Evolutionary conservation across 2,888 invertebrate genomes (phyloP), one percentile per base, ranked within the genome.

Genomic region (Azorinus chamasolen): DNA sequence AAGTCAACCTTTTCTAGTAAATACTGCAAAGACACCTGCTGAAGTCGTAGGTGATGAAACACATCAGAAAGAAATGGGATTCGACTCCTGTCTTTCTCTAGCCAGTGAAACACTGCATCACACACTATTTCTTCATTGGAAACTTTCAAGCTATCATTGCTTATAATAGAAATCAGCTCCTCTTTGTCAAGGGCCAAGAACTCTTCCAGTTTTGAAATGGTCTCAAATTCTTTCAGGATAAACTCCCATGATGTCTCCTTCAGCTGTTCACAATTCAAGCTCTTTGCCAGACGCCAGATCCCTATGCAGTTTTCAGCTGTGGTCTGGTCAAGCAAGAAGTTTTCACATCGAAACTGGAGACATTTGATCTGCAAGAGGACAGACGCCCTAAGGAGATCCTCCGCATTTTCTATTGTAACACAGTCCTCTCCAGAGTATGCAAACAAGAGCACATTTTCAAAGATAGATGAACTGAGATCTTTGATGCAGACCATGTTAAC

Each of bases 81-180:
- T 24, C 84, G 55, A 6, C 61, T 50, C 16, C 72, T 75, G 37
- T 84, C 85, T 25, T 73, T 81, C 41, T 80, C 82, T 10, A 83
- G 69, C 87, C 87, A 87, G 14, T 70, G 71, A 51, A 87, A 65
- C 10, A 85, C 78, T 25, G 85, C 85, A 62, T 82, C 82, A 55
- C 80, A 83, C 0, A 85, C 82, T 51, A 69, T 76, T 22, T 83
- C 84, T 45, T 87, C 87, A 65, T 81, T 83, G 22, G 83, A 76
- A 0, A 82, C 78, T 20, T 57, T 71, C 46, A 87, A 65, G 37
- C 73, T 82, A 46, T 83, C 68, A 53, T 79, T 54, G 24, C 58
- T 51, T 16, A 87, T 77, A 10, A 87, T 69, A 10, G 74, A 70
- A 20, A 83, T 80, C 6, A 88, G 62, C 61, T 88, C 87, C 12